phyloP scores from a whole-genome alignment of 2,113 vertebrate species.

The Chelonoidis abingdonii region DNA sequence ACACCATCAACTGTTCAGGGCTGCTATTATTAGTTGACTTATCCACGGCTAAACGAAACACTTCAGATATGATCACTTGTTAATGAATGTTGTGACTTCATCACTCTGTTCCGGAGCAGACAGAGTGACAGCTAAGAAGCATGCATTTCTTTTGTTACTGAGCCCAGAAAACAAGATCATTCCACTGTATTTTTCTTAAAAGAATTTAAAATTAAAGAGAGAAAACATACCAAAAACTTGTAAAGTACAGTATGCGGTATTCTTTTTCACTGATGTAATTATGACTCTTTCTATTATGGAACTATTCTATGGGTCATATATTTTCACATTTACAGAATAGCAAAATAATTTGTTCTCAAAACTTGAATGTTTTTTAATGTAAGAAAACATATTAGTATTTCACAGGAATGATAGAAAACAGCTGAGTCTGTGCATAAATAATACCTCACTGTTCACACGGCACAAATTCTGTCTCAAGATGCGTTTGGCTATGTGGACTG shows the following conservation, averaged over 20 bases:
- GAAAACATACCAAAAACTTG: background rate
- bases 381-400: background rate
- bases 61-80: background rate
- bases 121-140: background rate
- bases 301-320: background rate
- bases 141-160: background rate
- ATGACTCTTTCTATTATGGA: background rate
- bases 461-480: background rate
- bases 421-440: background rate
- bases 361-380: background rate
- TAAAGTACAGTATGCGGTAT: accelerated
- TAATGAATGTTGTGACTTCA: background rate
- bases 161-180: background rate
- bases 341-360: background rate
- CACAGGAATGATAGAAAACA: background rate
- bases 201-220: background rate
- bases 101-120: background rate
- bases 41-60: background rate
- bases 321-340: background rate
- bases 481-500: background rate
- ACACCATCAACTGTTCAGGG: accelerated
- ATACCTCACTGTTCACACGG: background rate
- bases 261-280: background rate
- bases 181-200: background rate
- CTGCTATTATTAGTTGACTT: background rate